These are phyloP conservation scores for Ametastegia equiseti DNA, from an alignment of 2,888 invertebrate genomes.

Conservation along the genomic window DNA sequence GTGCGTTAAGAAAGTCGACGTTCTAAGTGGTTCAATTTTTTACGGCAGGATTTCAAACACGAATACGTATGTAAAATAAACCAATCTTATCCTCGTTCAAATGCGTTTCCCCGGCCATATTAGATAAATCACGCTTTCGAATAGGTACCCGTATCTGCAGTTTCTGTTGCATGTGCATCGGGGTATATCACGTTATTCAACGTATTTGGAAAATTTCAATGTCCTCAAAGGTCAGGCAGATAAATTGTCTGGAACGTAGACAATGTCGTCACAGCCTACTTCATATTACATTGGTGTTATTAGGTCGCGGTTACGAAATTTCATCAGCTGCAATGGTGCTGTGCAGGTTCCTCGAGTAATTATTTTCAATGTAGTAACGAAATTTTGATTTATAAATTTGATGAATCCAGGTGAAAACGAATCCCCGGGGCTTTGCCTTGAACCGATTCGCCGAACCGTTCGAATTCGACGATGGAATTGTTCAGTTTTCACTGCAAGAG, in stretches of 20 bases:
- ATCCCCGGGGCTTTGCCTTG: not conserved
- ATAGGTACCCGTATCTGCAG: too few species aligned
- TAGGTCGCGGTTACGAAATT: conserved; percentile 24
- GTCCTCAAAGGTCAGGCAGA: conserved; percentile 23
- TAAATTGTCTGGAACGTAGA: conserved; percentile 37
- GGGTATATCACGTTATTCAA: not conserved
- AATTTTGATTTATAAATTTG: not conserved
- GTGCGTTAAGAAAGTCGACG: conserved; percentile 19
- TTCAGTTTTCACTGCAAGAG: not conserved
- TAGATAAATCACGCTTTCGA: not conserved
- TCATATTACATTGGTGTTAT: conserved; percentile 29
- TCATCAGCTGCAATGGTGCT: too few species aligned
- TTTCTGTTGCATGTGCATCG: too few species aligned
- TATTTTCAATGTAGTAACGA: too few species aligned
- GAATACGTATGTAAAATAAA: too few species aligned
- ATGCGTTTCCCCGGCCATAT: not conserved
- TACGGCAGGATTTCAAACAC: too few species aligned
- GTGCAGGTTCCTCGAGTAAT: too few species aligned
- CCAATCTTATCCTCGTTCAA: not conserved
- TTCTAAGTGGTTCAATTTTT: conserved; percentile 20
- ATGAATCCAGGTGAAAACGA: not conserved
- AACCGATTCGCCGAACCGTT: not conserved
- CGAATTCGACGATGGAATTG: not conserved
- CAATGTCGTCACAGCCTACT: conserved; percentile 40
- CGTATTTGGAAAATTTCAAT: not conserved